Evolutionary conservation across 2,888 invertebrate genomes (phyloP).

Genomic region (Calameuta pallipes): DNA sequence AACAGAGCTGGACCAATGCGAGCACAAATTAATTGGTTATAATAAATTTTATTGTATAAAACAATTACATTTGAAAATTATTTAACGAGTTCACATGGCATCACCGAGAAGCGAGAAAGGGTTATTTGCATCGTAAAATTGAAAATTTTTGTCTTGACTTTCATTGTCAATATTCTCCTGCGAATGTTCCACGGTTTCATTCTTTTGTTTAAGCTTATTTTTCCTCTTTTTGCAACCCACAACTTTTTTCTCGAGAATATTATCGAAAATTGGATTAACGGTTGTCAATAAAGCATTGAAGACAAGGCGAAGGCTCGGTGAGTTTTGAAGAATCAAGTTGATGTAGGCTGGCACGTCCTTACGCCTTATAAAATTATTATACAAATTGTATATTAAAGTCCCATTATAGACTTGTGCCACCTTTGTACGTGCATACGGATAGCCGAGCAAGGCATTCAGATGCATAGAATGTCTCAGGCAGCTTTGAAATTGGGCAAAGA

Average conservation of each 20-base stretch:
- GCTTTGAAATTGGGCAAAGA: constrained; percentile 76
- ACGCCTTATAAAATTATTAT: constrained; percentile 72
- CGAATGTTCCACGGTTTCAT: constrained; percentile 19
- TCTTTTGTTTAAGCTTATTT: constrained; percentile 43
- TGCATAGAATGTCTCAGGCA: constrained; percentile 71
- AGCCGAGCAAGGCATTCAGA: constrained; percentile 75
- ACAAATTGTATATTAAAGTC: constrained; percentile 81
- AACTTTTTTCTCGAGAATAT: constrained; percentile 20
- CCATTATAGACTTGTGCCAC: constrained; percentile 79
- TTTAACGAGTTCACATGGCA: no score
- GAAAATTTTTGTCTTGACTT: not conserved
- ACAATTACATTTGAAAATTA: no score
- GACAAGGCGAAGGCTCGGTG: constrained; percentile 56
- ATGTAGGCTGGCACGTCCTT: constrained; percentile 70
- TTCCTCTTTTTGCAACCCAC: constrained; percentile 33
- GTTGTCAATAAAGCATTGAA: constrained; percentile 44
- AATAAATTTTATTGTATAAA: no score
- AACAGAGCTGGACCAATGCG: not conserved
- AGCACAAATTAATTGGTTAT: no score
- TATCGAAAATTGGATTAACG: constrained; percentile 34
- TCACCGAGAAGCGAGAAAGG: constrained; percentile 28
- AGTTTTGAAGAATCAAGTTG: constrained; percentile 52
- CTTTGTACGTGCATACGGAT: constrained; percentile 70
- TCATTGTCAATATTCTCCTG: constrained; percentile 19
- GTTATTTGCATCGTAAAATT: constrained; percentile 40